These are phyloP conservation scores for Amphipoea lucens DNA, from an alignment of 2,888 invertebrate species.

Conservation along the genomic window DNA sequence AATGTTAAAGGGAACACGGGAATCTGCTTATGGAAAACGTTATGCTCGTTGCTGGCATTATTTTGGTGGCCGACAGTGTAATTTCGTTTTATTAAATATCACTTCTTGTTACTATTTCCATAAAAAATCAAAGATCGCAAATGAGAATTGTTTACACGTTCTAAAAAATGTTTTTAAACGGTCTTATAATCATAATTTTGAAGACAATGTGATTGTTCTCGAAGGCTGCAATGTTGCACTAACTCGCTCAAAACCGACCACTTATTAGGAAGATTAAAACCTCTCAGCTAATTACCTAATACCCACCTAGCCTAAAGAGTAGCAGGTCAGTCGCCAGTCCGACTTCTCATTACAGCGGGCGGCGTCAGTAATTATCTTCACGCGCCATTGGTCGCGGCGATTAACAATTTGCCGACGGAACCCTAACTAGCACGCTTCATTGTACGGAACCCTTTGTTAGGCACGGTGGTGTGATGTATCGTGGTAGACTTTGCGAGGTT, in stretches of 20 bases:
- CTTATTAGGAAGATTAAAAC: conserved; percentile 24
- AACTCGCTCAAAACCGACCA: neutral
- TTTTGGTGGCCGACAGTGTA: neutral
- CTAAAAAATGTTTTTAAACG: neutral
- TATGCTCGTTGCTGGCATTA: conserved; percentile 7
- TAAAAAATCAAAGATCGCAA: neutral
- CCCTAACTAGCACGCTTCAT: conserved; percentile 65
- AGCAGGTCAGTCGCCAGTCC: conserved; percentile 47
- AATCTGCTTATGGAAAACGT: conserved; percentile 44
- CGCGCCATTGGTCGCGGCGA: conserved; percentile 81
- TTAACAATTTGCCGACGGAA: conserved; percentile 79
- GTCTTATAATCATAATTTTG: neutral
- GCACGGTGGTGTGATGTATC: conserved; percentile 64
- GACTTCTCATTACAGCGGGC: conserved; percentile 68
- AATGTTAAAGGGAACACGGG: conserved; percentile 11
- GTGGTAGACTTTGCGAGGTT: conserved; percentile 53
- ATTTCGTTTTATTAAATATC: no score
- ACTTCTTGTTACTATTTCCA: neutral
- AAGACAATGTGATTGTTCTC: neutral
- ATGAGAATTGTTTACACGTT: neutral
- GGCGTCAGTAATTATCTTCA: conserved; percentile 82
- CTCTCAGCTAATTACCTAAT: conserved; percentile 47
- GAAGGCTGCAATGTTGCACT: neutral
- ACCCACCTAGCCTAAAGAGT: conserved; percentile 33
- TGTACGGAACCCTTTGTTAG: conserved; percentile 77